Evolutionary conservation across 2,797 vertebrate genomes (phyloP).

Genomic region (Dryobates pubescens): DNA sequence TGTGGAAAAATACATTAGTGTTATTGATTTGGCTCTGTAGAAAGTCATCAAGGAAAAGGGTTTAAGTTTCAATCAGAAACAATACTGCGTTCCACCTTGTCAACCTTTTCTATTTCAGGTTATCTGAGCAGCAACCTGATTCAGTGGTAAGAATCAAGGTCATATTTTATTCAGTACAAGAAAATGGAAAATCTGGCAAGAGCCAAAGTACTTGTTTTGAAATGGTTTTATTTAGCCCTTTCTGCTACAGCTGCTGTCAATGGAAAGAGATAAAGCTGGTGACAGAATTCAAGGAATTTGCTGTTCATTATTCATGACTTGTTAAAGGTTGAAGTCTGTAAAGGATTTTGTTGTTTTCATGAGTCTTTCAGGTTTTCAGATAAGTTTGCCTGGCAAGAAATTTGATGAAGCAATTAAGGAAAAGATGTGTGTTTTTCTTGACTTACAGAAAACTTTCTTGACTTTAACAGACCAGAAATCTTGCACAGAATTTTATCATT

Average conservation of each 20-base stretch:
- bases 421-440: neutral
- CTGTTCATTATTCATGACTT: constrained; percentile 81
- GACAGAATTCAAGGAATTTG: constrained; percentile 80
- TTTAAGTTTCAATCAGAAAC: constrained; percentile 69
- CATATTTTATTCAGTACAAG: constrained; percentile 88
- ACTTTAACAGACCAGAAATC: neutral
- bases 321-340: constrained; percentile 77
- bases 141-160: constrained; percentile 77
- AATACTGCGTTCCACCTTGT: constrained; percentile 68
- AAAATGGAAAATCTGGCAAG: constrained; percentile 85
- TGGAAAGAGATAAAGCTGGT: constrained; percentile 68
- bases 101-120: constrained; percentile 68
- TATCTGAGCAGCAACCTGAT: constrained; percentile 79
- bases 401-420: neutral
- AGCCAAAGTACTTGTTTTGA: constrained; percentile 67
- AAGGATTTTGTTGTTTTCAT: constrained; percentile 63
- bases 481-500: neutral
- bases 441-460: neutral
- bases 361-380: constrained; percentile 37
- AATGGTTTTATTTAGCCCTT: constrained; percentile 71
- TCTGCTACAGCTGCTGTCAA: constrained; percentile 57
- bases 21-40: constrained; percentile 53
- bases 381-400: constrained; percentile 25
- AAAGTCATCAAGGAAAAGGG: constrained; percentile 53
- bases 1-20: constrained; percentile 52